These are phyloP conservation scores for Enteromius thamalakanensis DNA, from an alignment of 2,797 vertebrate species.

Conservation along the genomic window DNA sequence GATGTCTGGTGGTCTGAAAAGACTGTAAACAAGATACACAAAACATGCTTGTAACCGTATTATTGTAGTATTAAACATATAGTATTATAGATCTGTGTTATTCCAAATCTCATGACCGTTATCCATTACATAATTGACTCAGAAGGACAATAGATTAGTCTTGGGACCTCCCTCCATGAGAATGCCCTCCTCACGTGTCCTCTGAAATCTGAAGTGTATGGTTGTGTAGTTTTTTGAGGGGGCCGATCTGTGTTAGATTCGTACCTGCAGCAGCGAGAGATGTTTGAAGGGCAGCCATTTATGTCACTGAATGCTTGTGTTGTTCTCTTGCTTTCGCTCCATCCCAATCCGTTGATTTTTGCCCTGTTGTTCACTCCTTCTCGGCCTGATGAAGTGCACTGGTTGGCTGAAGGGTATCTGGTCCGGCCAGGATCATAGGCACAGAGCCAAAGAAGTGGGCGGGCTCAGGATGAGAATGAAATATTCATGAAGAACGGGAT, in stretches of 20 bases:
- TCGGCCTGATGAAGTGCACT: conserved; percentile 18
- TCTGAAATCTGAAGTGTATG: conserved; percentile 10
- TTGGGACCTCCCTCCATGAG: neutral
- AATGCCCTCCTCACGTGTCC: conserved; percentile 1
- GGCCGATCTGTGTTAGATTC: conserved; percentile 41
- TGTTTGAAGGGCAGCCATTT: conserved; percentile 39
- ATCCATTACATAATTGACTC: too few relatives aligned
- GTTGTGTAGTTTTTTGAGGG: conserved; percentile 29
- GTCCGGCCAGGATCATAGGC: conserved; percentile 46
- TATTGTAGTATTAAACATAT: neutral
- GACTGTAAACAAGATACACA: neutral
- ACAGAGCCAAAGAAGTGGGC: conserved; percentile 52
- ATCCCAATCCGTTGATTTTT: neutral
- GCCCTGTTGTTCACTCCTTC: neutral
- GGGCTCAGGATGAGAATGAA: conserved; percentile 43
- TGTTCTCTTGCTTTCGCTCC: conserved; percentile 14
- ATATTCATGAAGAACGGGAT: conserved; percentile 55
- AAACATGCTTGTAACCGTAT: conserved; percentile 3
- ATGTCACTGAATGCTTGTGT: conserved; percentile 14
- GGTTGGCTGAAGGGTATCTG: conserved; percentile 38
- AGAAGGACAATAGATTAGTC: conserved; percentile 16
- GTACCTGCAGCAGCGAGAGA: conserved; percentile 43
- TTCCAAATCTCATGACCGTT: neutral
- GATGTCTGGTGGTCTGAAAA: neutral
- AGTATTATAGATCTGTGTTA: neutral